Base-by-base conservation (phyloP, 2,797 vertebrate genomes). In the Hylomyscus alleni region DNA sequence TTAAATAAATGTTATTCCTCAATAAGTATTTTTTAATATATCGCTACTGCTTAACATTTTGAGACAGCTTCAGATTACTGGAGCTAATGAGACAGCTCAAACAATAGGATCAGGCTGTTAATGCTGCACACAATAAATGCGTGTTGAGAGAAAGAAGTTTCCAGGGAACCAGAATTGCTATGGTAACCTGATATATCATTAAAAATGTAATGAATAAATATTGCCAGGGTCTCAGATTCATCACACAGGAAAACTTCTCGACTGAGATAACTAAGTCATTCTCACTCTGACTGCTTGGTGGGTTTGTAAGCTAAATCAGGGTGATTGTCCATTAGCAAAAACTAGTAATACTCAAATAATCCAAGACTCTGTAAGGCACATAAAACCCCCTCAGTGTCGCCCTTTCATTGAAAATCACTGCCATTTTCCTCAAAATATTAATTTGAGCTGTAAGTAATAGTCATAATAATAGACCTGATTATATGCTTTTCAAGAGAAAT, bases 131-230 rank as follows among this genome's bases (percentile, higher is more conserved):
- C 87, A 91, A 89, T 95, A 97, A 96, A 95, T 96, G 93, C 72
- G 80, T 95, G 83, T 91, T 95, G 95, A 84, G 93, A 92, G 94
- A 80, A 95, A 83, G 96, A 95, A 97, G 93, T 96, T 98, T 98
- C 97, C 85, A 97, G 97, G 97, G 95, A 98, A 96, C 97, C 95
- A 95, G 96, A 94, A 98, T 98, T 97, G 97, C 98, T 97, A 97
- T 98, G 97, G 98, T 97, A 98, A 98, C 98, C 96, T 95, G 96
- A 96, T 98, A 97, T 97, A 97, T 97, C 96, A 97, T 98, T 98
- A 97, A 97, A 97, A 97, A 98, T 98, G 89, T 97, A 97, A 98
- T 98, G 98, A 98, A 97, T 97, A 98, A 97, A 97, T 97, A 98
- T 97, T 94, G 96, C 97, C 93, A 95, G 80, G 91, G 95, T 95